phyloP scores from a whole-genome alignment of 2,797 vertebrate species.

The Lindbergichthys nudifrons region DNA sequence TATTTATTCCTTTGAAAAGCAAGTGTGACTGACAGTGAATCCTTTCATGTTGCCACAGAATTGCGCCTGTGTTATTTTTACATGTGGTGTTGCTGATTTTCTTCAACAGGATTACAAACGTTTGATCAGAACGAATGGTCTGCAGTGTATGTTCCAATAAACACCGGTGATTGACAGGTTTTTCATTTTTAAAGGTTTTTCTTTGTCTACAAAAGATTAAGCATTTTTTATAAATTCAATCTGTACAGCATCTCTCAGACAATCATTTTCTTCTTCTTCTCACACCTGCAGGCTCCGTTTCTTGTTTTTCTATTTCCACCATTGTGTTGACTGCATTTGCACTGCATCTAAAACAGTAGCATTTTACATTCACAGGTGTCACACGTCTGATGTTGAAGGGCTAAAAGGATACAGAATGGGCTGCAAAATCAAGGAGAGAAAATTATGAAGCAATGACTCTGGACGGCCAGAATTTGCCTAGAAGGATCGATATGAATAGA shows the following conservation, averaged over 20 bases:
- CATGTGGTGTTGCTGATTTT: constrained; percentile 21
- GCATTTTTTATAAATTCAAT: constrained; percentile 19
- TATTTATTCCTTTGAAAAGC: constrained; percentile 44
- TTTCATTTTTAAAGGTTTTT: neutral
- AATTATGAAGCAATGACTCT: neutral
- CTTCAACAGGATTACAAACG: constrained; percentile 14
- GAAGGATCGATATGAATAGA: neutral
- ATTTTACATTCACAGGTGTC: neutral
- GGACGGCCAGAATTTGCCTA: neutral
- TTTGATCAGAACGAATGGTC: constrained; percentile 50
- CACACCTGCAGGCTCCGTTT: constrained; percentile 20
- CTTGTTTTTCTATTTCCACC: constrained; percentile 25
- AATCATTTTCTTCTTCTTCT: constrained; percentile 21
- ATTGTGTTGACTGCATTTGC: constrained; percentile 11
- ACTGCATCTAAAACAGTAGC: constrained; percentile 11
- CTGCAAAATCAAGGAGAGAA: neutral
- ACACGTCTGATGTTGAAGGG: neutral
- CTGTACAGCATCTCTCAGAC: constrained; percentile 11
- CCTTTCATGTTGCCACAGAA: constrained; percentile 34
- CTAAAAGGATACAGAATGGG: neutral
- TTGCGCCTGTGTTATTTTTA: constrained; percentile 47
- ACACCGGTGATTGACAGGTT: constrained; percentile 32
- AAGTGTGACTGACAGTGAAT: constrained; percentile 26
- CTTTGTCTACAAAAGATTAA: constrained; percentile 13
- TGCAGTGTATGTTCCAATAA: neutral